These are phyloP conservation scores for Aradophagus sp. DNA, from an alignment of 1,140 invertebrate genomes.

Conservation along the genomic window DNA sequence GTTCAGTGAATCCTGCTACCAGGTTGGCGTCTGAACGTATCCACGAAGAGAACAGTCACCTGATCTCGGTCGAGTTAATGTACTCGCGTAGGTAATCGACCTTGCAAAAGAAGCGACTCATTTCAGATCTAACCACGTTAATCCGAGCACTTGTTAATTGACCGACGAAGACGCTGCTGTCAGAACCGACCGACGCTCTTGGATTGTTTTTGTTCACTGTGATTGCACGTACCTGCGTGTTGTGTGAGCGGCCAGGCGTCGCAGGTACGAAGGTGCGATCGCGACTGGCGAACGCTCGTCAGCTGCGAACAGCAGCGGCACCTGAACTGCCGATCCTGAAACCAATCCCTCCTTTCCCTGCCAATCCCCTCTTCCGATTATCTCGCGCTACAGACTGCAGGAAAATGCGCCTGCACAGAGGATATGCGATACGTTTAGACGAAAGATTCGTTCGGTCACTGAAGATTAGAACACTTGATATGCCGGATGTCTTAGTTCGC, in stretches of 20 bases:
- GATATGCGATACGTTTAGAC: slow-evolving; percentile 30
- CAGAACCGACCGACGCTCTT: slow-evolving; percentile 5
- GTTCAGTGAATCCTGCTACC: too few relatives aligned
- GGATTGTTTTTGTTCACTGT: slow-evolving; percentile 9
- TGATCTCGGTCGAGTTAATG: slow-evolving; percentile 1
- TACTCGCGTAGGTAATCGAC: slow-evolving; percentile 23
- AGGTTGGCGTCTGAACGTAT: too few relatives aligned
- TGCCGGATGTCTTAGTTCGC: too few relatives aligned
- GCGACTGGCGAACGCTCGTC: slow-evolving; percentile 52
- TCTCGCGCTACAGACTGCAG: background rate
- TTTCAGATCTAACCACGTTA: too few relatives aligned
- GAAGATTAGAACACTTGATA: slow-evolving; percentile 27
- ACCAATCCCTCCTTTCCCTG: slow-evolving; percentile 28
- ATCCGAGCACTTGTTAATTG: too few relatives aligned
- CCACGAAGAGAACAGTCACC: slow-evolving; percentile 8
- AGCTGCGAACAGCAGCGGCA: slow-evolving; percentile 46
- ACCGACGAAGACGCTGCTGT: too few relatives aligned
- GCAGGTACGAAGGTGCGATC: slow-evolving; percentile 57
- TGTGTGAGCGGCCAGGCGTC: slow-evolving; percentile 54
- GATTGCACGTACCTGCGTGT: slow-evolving; percentile 37
- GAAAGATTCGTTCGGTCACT: background rate
- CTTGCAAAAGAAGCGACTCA: slow-evolving; percentile 20
- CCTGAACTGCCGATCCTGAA: slow-evolving; percentile 58
- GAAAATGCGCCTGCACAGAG: slow-evolving; percentile 7
- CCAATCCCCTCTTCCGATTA: too few relatives aligned